Conservation (phyloP, 2,888 invertebrate species). For the Aleiodes leptofemur region DNA sequence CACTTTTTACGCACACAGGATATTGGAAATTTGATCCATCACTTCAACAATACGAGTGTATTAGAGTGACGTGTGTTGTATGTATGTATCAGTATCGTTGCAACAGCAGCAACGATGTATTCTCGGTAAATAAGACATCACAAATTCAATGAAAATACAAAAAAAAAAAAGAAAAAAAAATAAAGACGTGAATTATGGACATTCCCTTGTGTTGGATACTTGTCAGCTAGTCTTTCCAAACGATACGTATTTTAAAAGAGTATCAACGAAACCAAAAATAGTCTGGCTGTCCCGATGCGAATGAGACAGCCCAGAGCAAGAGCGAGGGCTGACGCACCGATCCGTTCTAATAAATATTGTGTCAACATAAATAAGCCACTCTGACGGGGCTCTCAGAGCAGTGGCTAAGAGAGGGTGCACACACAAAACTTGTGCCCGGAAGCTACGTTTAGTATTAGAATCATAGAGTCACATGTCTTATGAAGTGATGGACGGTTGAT, state of each 20-base stretch:
- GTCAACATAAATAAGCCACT: slow-evolving; percentile 74
- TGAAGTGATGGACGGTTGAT: slow-evolving; percentile 71
- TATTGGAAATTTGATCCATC: too few species aligned
- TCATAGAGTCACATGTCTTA: slow-evolving; percentile 60
- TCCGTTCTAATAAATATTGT: slow-evolving; percentile 75
- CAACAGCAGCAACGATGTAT: too few species aligned
- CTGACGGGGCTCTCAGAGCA: slow-evolving; percentile 32
- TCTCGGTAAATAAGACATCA: too few species aligned
- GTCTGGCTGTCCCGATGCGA: slow-evolving; percentile 58
- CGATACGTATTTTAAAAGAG: slow-evolving; percentile 24
- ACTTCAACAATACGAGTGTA: too few species aligned
- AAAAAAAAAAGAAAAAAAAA: too few species aligned
- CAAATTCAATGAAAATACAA: too few species aligned
- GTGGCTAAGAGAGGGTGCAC: slow-evolving; percentile 38
- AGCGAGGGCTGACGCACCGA: slow-evolving; percentile 66
- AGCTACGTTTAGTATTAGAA: slow-evolving; percentile 41
- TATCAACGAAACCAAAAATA: slow-evolving; percentile 57
- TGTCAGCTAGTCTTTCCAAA: slow-evolving; percentile 12
- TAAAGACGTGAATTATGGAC: too few species aligned
- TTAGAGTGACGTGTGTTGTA: too few species aligned
- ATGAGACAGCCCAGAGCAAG: slow-evolving; percentile 58
- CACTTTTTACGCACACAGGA: too few species aligned
- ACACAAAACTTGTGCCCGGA: slow-evolving; percentile 16
- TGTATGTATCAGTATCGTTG: too few species aligned
- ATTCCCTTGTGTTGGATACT: too few species aligned